Percentiles rank a stretch among this genome's conserved stretches.
Evolutionary conservation across 2,888 invertebrate species (phyloP).

Genomic region (Pherbina coryleti): DNA sequence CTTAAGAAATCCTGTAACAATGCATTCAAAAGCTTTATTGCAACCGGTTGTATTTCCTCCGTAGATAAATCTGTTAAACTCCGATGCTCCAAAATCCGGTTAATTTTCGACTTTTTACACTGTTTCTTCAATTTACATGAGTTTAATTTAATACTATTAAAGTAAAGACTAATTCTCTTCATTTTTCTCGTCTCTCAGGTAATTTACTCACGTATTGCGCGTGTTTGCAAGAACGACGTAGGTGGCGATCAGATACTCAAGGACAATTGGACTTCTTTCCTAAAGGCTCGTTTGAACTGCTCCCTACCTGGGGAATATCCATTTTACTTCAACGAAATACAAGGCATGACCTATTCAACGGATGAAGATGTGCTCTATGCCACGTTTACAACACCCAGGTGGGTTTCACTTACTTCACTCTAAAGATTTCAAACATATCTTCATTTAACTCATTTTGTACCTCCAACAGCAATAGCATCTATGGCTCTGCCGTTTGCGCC

Average conservation of each 20-base stretch:
- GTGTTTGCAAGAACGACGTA: slow-evolving; percentile 91
- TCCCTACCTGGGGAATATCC: slow-evolving; percentile 87
- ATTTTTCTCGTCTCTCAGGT: slow-evolving; percentile 71
- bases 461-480: slow-evolving; percentile 80
- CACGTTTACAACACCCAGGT: slow-evolving; percentile 86
- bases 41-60: too few relatives aligned
- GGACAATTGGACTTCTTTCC: slow-evolving; percentile 92
- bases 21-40: too few relatives aligned
- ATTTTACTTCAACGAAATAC: slow-evolving; percentile 91
- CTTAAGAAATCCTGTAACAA: too few relatives aligned
- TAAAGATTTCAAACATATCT: neutral
- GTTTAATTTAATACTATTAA: too few relatives aligned
- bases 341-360: slow-evolving; percentile 82
- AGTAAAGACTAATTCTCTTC: neutral
- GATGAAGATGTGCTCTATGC: slow-evolving; percentile 85
- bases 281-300: slow-evolving; percentile 88
- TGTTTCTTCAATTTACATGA: too few relatives aligned
- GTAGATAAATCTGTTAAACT: too few relatives aligned
- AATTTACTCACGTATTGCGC: slow-evolving; percentile 89
- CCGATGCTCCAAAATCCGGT: too few relatives aligned
- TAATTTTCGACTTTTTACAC: too few relatives aligned
- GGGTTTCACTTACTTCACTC: slow-evolving; percentile 55
- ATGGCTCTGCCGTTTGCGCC: slow-evolving; percentile 92
- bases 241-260: slow-evolving; percentile 83
- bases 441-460: slow-evolving; percentile 27